phyloP scores from a whole-genome alignment of 2,888 invertebrate species.

The Erebia palarica region DNA sequence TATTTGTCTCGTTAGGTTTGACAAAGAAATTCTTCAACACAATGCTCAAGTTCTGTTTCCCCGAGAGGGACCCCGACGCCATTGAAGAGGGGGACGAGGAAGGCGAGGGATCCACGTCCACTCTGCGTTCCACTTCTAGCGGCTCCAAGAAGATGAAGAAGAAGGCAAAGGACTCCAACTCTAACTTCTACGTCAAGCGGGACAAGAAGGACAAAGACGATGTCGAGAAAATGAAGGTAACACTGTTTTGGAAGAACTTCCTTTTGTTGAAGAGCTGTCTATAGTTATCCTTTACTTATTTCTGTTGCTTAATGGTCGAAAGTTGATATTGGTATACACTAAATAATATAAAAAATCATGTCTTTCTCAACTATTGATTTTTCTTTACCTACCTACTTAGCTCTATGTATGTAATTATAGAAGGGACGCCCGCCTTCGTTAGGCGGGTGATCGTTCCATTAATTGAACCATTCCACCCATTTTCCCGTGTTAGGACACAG shows the following conservation, averaged over 20 bases:
- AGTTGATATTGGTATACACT: background rate
- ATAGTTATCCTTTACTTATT: background rate
- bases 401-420: too few species aligned
- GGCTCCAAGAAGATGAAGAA: conserved; percentile 78
- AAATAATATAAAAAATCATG: background rate
- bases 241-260: background rate
- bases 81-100: conserved; percentile 87
- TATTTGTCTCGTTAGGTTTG: conserved; percentile 77
- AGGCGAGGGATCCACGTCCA: conserved; percentile 62
- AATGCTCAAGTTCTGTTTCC: conserved; percentile 98
- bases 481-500: too few species aligned
- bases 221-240: conserved; percentile 97
- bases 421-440: too few species aligned
- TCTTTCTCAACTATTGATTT: too few species aligned
- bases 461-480: too few species aligned
- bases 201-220: conserved; percentile 94
- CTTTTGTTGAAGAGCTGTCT: too few species aligned
- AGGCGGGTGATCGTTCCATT: too few species aligned
- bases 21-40: conserved; percentile 98
- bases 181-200: conserved; percentile 94
- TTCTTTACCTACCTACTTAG: too few species aligned
- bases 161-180: conserved; percentile 88
- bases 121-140: conserved; percentile 59
- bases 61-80: conserved; percentile 94
- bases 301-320: background rate